Evolutionary conservation across 2,888 invertebrate species (phyloP).

Genomic region (Epinotia brunnichana): DNA sequence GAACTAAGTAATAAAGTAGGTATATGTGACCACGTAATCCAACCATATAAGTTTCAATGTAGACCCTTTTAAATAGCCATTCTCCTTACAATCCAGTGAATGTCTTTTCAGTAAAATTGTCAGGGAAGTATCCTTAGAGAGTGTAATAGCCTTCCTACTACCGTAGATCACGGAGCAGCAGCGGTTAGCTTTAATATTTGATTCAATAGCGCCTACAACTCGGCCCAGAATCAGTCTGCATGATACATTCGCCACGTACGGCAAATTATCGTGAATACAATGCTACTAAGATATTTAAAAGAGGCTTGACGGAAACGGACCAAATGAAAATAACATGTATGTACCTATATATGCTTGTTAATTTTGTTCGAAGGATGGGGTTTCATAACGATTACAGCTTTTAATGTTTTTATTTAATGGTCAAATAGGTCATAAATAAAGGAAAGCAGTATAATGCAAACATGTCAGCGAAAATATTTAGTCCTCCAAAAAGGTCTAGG

Average conservation of each 20-base stretch:
- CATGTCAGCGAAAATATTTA: too few species aligned
- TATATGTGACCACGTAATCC: not conserved
- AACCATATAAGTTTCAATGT: not conserved
- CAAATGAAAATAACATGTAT: not conserved
- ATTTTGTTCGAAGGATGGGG: too few species aligned
- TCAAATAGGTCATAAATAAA: too few species aligned
- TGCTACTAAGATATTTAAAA: constrained; percentile 29
- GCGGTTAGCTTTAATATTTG: constrained; percentile 44
- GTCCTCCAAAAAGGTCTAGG: too few species aligned
- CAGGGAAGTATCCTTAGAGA: constrained; percentile 16
- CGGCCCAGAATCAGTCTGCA: constrained; percentile 8
- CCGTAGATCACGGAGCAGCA: constrained; percentile 25
- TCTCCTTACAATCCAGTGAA: not conserved
- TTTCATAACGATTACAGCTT: too few species aligned
- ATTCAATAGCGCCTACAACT: constrained; percentile 38
- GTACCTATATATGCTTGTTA: too few species aligned
- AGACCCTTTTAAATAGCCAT: not conserved
- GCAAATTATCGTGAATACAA: constrained; percentile 46
- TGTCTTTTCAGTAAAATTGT: not conserved
- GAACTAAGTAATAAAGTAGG: not conserved
- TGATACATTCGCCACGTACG: constrained; percentile 40
- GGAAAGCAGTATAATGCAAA: too few species aligned
- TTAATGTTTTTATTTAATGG: too few species aligned
- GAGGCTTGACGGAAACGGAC: not conserved
- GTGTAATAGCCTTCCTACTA: not conserved